These are phyloP conservation scores for Glomeris marginata DNA, from an alignment of 2,888 invertebrate species.

Conservation along the genomic window DNA sequence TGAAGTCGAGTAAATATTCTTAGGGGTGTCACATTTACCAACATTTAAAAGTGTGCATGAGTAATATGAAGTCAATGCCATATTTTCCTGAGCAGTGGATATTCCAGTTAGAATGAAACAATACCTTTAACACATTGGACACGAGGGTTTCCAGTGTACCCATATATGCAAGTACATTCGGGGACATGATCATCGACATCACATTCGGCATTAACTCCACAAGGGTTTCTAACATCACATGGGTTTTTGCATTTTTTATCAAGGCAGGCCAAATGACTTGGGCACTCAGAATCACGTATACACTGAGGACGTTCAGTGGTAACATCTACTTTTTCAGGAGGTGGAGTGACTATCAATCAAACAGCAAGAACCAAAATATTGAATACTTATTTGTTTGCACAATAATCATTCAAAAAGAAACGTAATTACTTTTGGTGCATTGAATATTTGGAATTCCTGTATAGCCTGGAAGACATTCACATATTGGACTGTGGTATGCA, in stretches of 20 bases:
- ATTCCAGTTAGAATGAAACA: neutral
- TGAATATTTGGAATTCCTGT: constrained; percentile 61
- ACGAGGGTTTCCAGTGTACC: constrained; percentile 60
- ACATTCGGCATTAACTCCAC: constrained; percentile 21
- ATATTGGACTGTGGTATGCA: constrained; percentile 26
- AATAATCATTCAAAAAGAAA: neutral
- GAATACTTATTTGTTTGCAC: too few relatives aligned
- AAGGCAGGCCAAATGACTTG: constrained; percentile 57
- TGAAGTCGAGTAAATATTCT: too few relatives aligned
- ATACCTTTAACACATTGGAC: constrained; percentile 11
- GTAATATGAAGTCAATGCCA: too few relatives aligned
- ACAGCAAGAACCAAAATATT: neutral
- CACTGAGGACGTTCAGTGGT: constrained; percentile 1
- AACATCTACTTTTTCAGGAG: neutral
- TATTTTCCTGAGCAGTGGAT: too few relatives aligned
- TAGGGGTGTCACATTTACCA: too few relatives aligned
- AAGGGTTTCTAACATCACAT: constrained; percentile 16
- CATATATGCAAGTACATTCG: constrained; percentile 58
- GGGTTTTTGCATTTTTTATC: constrained; percentile 36
- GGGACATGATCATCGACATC: constrained; percentile 48
- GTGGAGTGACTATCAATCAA: neutral
- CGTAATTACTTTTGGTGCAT: neutral
- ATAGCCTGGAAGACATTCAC: constrained; percentile 16
- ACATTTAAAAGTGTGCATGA: too few relatives aligned
- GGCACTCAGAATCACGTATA: constrained; percentile 43